Evolutionary conservation across 1,140 invertebrate genomes (phyloP), one percentile per base, ranked within the genome.

Genomic region (Bombus turneri): DNA sequence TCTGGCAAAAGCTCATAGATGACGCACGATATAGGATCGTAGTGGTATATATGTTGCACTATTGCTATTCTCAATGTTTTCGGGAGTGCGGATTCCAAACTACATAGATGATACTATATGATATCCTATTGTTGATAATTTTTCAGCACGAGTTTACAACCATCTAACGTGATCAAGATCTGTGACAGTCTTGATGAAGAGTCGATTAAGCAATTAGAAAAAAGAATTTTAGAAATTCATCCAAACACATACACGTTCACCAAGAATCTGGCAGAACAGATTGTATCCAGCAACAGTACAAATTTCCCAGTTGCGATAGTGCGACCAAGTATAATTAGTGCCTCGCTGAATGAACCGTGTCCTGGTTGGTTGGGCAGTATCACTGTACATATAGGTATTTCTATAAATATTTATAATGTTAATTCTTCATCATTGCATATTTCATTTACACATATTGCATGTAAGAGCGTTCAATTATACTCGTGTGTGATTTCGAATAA

Each of bases 331-430:
- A 99, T 99, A 86, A 97, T 98, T 3, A 97, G 97, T 8, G 97
- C 97, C 0, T 97, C 97, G 0, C 96, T 96, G 91, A 96, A 96
- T 84, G 97, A 98, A 92, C 98, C 98, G 0, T 97, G 96, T 92
- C 97, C 97, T 0, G 98, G 98, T 3, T 99, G 99, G 99, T 98
- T 99, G 74, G 99, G 99, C 93, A 99, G 99, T 91, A 2, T 18
- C 47, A 53, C 47, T 53, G 5, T 1, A 18, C 18, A 53, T 53
- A 53, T 6, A 6, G 47, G 47, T 53, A 53, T 53, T 53, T 53
- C 47, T 18, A 53, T 6, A 53, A 53, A 18, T 53, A 53, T 18
- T 53, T 53, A 53, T 18, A 18, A 47, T 18, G 15, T 47, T 47
- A 47, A 47, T 47, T 47, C 5, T 47, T 47, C 47, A 18, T 18